Percentiles rank a stretch among this genome's conserved stretches.
phyloP scores from a whole-genome alignment of 37 sponge, comb jelly and placozoan species.

The Diacarnus erythraeanus region DNA sequence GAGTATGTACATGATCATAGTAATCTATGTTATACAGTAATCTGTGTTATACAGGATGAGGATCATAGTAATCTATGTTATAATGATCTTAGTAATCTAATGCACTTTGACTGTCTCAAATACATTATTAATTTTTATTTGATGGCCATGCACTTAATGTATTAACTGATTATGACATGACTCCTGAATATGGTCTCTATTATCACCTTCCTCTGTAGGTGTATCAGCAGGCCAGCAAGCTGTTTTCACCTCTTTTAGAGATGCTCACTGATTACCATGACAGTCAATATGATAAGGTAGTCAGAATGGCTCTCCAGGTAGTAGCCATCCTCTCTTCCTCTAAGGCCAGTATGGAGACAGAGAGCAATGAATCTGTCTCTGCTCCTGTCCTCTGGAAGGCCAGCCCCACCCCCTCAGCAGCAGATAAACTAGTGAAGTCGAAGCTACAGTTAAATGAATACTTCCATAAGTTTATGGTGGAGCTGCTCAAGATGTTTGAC shows the following conservation, averaged over 20 bases:
- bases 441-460: conserved; percentile 42
- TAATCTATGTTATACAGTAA: no score
- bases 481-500: conserved; percentile 76
- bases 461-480: conserved; percentile 68
- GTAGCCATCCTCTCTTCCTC: conserved; percentile 66
- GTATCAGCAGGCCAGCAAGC: conserved; percentile 42
- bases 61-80: no score
- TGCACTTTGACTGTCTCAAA: no score
- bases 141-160: no score
- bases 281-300: conserved; percentile 48
- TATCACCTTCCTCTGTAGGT: conserved; percentile 9
- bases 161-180: no score
- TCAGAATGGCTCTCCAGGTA: conserved; percentile 61
- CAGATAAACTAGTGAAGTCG: neutral
- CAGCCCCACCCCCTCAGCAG: neutral
- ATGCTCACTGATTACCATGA: conserved; percentile 65
- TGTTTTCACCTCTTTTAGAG: conserved; percentile 54
- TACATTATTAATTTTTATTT: no score
- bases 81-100: no score
- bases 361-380: neutral
- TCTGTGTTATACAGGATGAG: no score
- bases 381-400: neutral
- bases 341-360: conserved; percentile 51
- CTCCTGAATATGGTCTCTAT: no score
- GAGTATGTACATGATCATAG: conserved; percentile 60